Conservation (phyloP, 2,888 invertebrate genomes). For the Megalurothrips usitatus region DNA sequence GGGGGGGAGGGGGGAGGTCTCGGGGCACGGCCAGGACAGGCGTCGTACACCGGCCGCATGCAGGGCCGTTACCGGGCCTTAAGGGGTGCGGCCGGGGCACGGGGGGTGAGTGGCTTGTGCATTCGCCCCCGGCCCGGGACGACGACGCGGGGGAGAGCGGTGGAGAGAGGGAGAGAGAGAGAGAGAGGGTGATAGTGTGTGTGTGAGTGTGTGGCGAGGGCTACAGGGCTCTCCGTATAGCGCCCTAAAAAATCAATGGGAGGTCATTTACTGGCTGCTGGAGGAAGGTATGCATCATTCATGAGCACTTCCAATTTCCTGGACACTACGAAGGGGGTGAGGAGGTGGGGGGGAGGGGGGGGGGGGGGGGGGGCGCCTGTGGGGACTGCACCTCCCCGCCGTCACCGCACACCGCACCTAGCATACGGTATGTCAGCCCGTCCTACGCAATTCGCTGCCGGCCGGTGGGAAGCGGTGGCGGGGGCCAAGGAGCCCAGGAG, state of each 20-base stretch:
- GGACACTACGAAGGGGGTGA: neutral
- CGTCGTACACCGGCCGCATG: no score
- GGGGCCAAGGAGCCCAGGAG: neutral
- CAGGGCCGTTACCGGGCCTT: no score
- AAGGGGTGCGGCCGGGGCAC: no score
- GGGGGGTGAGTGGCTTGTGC: no score
- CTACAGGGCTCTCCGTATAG: neutral
- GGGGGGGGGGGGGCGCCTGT: neutral
- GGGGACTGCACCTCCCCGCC: neutral
- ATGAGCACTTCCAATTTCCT: constrained; percentile 24
- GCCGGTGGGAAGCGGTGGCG: neutral
- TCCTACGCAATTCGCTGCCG: neutral
- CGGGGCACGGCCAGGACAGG: no score
- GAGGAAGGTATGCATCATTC: constrained; percentile 24
- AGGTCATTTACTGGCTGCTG: constrained; percentile 24
- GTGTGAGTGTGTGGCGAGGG: neutral
- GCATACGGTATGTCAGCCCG: neutral
- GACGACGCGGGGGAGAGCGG: neutral
- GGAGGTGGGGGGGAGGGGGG: neutral
- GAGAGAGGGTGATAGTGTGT: neutral
- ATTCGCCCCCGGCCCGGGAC: no score
- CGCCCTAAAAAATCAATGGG: constrained; percentile 20
- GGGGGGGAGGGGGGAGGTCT: no score
- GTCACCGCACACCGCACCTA: neutral
- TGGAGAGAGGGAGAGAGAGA: neutral